These are phyloP conservation scores for Cebuella pygmaea DNA, from an alignment of 2,797 vertebrate species.

Conservation along the genomic window DNA sequence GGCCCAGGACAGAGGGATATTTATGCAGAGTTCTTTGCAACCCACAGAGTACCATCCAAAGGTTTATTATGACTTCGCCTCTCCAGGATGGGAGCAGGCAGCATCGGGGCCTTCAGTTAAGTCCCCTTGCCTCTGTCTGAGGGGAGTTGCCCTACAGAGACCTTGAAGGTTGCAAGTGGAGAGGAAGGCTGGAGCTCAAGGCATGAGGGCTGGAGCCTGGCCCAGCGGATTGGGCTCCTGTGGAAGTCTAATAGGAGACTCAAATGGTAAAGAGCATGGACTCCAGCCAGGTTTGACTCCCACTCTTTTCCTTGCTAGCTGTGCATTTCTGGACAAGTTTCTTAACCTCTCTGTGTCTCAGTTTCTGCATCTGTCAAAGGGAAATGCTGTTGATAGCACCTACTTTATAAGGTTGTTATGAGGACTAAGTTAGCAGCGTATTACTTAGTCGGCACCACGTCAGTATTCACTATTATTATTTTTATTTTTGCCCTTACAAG, in stretches of 20 bases:
- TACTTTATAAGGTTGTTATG: background rate
- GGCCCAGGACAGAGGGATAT: background rate
- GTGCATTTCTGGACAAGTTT: background rate
- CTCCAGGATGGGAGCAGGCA: background rate
- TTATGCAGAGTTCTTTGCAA: background rate
- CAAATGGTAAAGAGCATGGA: background rate
- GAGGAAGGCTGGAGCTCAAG: background rate
- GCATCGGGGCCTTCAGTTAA: background rate
- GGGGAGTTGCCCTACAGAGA: background rate
- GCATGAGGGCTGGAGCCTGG: background rate
- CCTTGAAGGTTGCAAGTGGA: background rate
- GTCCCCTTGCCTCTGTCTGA: no score
- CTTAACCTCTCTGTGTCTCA: background rate
- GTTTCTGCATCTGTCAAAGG: background rate
- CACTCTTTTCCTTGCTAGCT: background rate
- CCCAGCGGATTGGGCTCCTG: accelerated
- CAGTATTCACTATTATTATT: background rate
- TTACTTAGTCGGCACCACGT: accelerated
- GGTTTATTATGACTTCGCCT: background rate
- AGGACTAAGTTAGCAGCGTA: background rate
- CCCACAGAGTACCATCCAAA: no score
- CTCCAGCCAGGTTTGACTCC: background rate
- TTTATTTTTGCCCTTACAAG: background rate
- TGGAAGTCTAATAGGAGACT: background rate
- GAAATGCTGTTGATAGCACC: background rate